Conservation (phyloP, 2,113 vertebrate species). For the Daboia siamensis region DNA sequence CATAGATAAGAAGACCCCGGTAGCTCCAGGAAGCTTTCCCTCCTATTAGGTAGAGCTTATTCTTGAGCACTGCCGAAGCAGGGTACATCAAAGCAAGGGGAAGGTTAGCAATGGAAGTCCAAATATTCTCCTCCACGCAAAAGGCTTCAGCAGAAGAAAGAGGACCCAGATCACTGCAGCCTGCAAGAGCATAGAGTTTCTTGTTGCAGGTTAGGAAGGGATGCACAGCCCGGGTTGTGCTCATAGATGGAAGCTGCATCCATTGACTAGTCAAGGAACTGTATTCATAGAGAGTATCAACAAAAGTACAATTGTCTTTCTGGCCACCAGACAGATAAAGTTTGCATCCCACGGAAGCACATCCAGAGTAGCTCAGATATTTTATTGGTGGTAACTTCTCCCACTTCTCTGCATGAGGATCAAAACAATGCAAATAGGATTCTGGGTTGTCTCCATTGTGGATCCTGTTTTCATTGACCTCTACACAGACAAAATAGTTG, state of each 20-base stretch:
- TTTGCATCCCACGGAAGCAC: slow-evolving; percentile 68
- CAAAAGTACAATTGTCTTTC: slow-evolving; percentile 70
- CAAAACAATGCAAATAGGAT: slow-evolving; percentile 77
- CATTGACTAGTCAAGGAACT: slow-evolving; percentile 73
- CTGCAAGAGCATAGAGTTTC: slow-evolving; percentile 73
- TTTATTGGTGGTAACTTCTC: slow-evolving; percentile 73
- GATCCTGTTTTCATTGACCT: slow-evolving; percentile 72
- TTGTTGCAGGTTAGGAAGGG: slow-evolving; percentile 73
- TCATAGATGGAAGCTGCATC: slow-evolving; percentile 69
- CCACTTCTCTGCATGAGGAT: slow-evolving; percentile 78
- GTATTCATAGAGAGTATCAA: slow-evolving; percentile 73
- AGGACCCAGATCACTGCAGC: slow-evolving; percentile 71
- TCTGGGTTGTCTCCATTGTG: slow-evolving; percentile 59
- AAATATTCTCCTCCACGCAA: slow-evolving; percentile 56
- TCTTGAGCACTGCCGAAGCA: slow-evolving; percentile 69
- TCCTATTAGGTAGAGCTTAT: slow-evolving; percentile 77
- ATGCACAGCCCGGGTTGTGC: slow-evolving; percentile 70
- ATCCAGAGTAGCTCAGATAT: slow-evolving; percentile 75
- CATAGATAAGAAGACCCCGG: slow-evolving; percentile 77
- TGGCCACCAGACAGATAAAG: slow-evolving; percentile 80
- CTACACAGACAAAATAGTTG: slow-evolving; percentile 79
- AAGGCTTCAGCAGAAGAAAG: slow-evolving; percentile 73
- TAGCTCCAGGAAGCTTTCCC: slow-evolving; percentile 76
- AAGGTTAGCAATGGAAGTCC: slow-evolving; percentile 57
- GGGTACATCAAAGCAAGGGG: slow-evolving; percentile 77